A percentile compares a stretch with the other conserved stretches of the same genome.
These are phyloP conservation scores for Trichosurus vulpecula DNA, from an alignment of 2,797 vertebrate genomes.

Conservation along the genomic window DNA sequence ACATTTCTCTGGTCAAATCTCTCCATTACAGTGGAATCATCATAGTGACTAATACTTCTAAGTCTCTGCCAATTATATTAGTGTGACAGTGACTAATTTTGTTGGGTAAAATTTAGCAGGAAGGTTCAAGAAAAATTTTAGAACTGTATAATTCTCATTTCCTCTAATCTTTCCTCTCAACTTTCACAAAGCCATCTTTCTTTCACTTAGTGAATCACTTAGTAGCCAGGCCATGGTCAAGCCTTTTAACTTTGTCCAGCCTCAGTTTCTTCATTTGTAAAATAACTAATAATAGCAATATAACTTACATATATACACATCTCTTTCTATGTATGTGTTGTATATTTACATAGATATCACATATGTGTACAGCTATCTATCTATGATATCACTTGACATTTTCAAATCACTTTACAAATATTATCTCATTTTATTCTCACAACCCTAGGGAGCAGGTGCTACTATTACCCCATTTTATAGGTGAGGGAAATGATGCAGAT, in stretches of 20 bases:
- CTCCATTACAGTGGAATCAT: not conserved
- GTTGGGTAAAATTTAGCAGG: not conserved
- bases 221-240: not conserved
- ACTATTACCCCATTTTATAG: not conserved
- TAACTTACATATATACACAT: not conserved
- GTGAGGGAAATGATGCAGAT: not conserved
- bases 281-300: not conserved
- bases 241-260: not conserved
- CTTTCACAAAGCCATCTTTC: not conserved
- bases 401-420: not conserved
- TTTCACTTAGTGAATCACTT: not conserved
- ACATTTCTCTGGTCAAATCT: fast-evolving
- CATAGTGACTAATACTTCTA: not conserved
- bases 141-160: not conserved
- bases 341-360: too few relatives aligned
- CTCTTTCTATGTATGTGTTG: not conserved
- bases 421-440: not conserved
- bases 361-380: not conserved
- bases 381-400: not conserved
- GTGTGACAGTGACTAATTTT: not conserved
- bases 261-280: not conserved
- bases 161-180: not conserved
- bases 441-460: not conserved
- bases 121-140: not conserved
- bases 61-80: not conserved